A percentile compares a stretch with the other conserved stretches of the same genome.
These are phyloP conservation scores for Momotus momota DNA, from an alignment of 2,797 vertebrate genomes.

Conservation along the genomic window DNA sequence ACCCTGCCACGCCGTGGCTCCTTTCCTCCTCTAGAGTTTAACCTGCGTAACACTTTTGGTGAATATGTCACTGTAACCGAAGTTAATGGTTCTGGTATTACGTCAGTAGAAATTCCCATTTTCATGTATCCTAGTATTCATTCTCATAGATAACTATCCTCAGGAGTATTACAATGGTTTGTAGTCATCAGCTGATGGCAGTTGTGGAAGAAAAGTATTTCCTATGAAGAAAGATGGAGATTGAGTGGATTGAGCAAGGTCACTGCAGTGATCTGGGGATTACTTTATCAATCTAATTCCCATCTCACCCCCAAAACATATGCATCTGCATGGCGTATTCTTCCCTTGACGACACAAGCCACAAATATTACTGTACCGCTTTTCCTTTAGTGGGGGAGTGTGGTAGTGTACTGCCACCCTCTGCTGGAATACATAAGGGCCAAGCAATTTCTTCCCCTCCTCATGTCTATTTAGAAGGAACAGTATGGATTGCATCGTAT, in stretches of 20 bases:
- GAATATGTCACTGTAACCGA: background rate
- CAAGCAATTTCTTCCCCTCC: background rate
- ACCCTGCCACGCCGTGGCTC: background rate
- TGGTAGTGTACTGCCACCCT: conserved; percentile 48
- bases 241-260: background rate
- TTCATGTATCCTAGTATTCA: background rate
- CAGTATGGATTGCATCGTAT: background rate
- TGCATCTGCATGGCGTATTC: background rate
- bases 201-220: conserved; percentile 20
- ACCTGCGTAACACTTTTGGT: background rate
- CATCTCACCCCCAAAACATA: background rate
- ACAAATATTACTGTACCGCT: background rate
- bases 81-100: background rate
- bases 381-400: background rate
- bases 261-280: background rate
- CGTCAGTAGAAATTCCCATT: background rate
- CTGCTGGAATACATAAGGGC: conserved; percentile 31
- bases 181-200: background rate
- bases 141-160: background rate
- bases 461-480: background rate
- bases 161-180: background rate
- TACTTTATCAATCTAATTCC: background rate
- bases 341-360: background rate
- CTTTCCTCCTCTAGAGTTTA: background rate
- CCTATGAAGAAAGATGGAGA: conserved; percentile 1